Conservation (phyloP, 1,140 invertebrate species). For the Agrypnia vestita region DNA sequence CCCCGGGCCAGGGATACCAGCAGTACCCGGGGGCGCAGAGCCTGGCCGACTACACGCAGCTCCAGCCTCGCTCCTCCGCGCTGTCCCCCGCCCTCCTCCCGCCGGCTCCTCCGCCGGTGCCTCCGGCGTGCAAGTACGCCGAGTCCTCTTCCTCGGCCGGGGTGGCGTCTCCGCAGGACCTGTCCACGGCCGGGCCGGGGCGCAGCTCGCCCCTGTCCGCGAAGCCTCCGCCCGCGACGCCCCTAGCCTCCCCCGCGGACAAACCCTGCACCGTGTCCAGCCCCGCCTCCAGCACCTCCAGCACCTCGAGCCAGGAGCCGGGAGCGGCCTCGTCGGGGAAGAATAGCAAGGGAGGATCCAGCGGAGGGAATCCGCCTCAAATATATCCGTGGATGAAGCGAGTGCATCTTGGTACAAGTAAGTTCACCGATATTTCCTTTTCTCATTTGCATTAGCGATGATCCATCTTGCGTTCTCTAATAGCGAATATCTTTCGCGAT, state of each 20-base stretch:
- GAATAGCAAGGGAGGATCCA: slow-evolving; percentile 71
- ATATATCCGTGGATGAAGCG: slow-evolving; percentile 99
- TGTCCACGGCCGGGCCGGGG: slow-evolving; percentile 79
- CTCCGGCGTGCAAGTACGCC: slow-evolving; percentile 80
- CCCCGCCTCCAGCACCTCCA: slow-evolving; percentile 81
- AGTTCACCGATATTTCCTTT: slow-evolving; percentile 74
- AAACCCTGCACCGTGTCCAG: slow-evolving; percentile 78
- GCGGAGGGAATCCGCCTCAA: slow-evolving; percentile 85
- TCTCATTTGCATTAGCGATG: too few relatives aligned
- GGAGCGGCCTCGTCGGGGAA: slow-evolving; percentile 75
- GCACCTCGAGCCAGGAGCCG: slow-evolving; percentile 79
- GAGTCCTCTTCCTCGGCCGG: slow-evolving; percentile 80
- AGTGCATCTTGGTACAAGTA: slow-evolving; percentile 96
- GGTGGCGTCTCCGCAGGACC: slow-evolving; percentile 88
- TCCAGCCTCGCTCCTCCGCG: slow-evolving; percentile 79
- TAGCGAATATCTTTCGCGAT: too few relatives aligned
- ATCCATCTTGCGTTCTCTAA: too few relatives aligned
- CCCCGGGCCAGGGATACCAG: slow-evolving; percentile 82
- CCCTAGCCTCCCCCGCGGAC: slow-evolving; percentile 70
- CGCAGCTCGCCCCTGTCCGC: slow-evolving; percentile 70
- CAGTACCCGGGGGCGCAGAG: slow-evolving; percentile 81
- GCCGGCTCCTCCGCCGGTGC: slow-evolving; percentile 71
- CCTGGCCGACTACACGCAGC: slow-evolving; percentile 90
- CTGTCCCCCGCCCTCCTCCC: slow-evolving; percentile 76
- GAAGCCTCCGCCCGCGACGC: slow-evolving; percentile 74